A percentile compares a stretch with the other conserved stretches of the same genome.
These are phyloP conservation scores for Beaufortia kweichowensis DNA, from an alignment of 2,113 vertebrate species.

Conservation along the genomic window DNA sequence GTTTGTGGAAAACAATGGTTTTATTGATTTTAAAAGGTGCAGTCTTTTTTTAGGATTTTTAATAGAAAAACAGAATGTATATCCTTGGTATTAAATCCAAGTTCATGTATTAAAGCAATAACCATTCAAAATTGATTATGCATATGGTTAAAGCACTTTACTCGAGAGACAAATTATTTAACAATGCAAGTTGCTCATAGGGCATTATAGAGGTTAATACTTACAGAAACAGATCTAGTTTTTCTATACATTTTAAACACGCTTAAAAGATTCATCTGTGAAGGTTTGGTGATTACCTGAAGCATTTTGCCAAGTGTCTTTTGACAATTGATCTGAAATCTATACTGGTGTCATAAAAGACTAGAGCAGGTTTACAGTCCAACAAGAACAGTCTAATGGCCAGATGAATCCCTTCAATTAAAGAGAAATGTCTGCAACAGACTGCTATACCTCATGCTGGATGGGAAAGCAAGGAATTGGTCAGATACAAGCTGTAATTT, in stretches of 20 bases:
- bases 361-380: background rate
- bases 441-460: background rate
- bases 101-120: background rate
- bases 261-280: too few relatives aligned
- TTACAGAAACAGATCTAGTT: too few relatives aligned
- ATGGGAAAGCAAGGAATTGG: background rate
- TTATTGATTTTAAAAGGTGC: conserved; percentile 1
- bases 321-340: background rate
- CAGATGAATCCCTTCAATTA: background rate
- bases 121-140: background rate
- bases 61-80: background rate
- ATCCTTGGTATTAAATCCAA: background rate
- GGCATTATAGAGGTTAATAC: too few relatives aligned
- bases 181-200: background rate
- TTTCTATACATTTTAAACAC: too few relatives aligned
- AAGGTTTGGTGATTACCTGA: background rate
- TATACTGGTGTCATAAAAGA: background rate
- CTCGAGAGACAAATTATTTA: background rate
- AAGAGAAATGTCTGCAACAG: background rate
- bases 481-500: background rate
- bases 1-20: background rate
- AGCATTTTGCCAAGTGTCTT: background rate
- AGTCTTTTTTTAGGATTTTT: background rate
- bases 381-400: background rate
- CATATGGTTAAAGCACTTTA: background rate